Evolutionary conservation across 2,888 invertebrate species (phyloP), one percentile per base, ranked within the genome.

Genomic region (Lithophane semibrunnea): DNA sequence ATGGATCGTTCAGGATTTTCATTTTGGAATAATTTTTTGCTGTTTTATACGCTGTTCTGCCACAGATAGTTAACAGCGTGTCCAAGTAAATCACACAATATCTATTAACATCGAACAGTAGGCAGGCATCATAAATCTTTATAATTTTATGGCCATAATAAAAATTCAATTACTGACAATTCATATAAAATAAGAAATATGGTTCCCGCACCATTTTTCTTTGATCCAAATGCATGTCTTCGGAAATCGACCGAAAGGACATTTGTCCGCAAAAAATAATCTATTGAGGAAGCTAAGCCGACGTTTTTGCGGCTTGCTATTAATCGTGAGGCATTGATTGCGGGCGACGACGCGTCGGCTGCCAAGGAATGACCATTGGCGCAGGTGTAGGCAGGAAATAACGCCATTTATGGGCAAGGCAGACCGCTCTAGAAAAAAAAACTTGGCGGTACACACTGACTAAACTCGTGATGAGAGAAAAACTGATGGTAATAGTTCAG

Each of bases 401-500:
- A 86, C 79, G 67, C 88, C 88, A 86, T 91, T 89, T 90, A 91
- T 83, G 89, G 86, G 86, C 85, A 90, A 91, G 85, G 90, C 90
- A 90, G 91, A 90, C 88, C 89, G 75, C 79, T 77, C 78, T 77
- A 89, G 88, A 90, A 86, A 85, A 76, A 76, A 56, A 56, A n/a
- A 74, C 77, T 42, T 69, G 61, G 61, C 73, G 61, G 82, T 87
- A 80, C 54, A 68, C 71, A 79, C 65, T 52, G 49, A 64, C 78
- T 81, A 83, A 83, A 80, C 77, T 88, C 89, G 87, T 90, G 90
- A 90, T 84, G 79, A 81, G 87, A 87, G 88, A 91, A 92, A 91
- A 92, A 92, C 86, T 79, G 79, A 88, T 90, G 86, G 89, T 92
- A 92, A 93, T 93, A 93, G 93, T 93, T 90, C 81, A 82, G 88